A percentile compares a stretch with the other conserved stretches of the same genome.
These are phyloP conservation scores for Gavia stellata DNA, from an alignment of 2,113 vertebrate genomes.

Conservation along the genomic window DNA sequence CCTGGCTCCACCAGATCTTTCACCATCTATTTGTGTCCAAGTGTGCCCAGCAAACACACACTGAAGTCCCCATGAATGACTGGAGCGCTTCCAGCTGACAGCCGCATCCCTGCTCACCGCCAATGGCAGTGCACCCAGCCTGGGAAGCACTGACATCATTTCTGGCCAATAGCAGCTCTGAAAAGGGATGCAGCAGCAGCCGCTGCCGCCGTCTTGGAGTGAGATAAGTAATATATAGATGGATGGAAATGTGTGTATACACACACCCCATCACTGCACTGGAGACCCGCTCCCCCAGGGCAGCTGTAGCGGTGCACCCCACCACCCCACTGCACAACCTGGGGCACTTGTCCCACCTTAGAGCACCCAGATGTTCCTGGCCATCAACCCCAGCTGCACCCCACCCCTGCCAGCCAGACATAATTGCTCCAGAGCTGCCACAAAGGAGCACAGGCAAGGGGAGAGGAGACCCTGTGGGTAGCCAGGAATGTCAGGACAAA, in stretches of 20 bases:
- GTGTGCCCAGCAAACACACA: conserved; percentile 37
- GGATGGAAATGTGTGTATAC: conserved; percentile 38
- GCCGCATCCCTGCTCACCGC: conserved; percentile 78
- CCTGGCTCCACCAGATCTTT: conserved; percentile 21
- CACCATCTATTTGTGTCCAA: conserved; percentile 39
- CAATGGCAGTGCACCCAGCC: conserved; percentile 79
- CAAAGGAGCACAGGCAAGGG: background rate
- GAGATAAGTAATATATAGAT: conserved; percentile 64
- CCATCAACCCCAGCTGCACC: background rate
- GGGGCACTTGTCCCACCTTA: background rate
- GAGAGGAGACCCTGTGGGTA: background rate
- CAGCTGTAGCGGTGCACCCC: background rate
- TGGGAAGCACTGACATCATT: conserved; percentile 95
- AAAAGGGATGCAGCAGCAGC: conserved; percentile 78
- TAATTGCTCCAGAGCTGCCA: conserved; percentile 24
- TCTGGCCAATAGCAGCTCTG: conserved; percentile 83
- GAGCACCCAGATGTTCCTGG: background rate
- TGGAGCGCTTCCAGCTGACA: conserved; percentile 81
- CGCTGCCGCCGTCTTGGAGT: conserved; percentile 38
- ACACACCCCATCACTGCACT: background rate
- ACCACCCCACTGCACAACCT: rapidly evolving
- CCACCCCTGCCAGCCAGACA: background rate
- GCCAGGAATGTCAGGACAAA: background rate
- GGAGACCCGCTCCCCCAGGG: background rate
- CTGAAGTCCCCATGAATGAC: conserved; percentile 86